phyloP scores from a whole-genome alignment of 2,113 vertebrate species.

The Connochaetes taurinus region DNA sequence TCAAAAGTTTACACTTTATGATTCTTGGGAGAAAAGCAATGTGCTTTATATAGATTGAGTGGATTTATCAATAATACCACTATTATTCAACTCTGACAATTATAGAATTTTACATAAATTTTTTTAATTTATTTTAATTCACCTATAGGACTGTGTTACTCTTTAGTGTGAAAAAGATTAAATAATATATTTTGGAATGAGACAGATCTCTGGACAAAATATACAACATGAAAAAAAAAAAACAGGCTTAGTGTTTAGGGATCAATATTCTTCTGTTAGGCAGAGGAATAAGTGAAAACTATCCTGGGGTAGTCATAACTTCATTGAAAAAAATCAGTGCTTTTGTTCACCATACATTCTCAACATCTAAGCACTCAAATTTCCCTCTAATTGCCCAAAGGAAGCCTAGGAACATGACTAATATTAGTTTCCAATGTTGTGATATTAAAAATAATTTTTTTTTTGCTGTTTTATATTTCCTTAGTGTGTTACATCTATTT shows the following conservation, averaged over 20 bases:
- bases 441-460: neutral
- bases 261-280: conserved; percentile 13
- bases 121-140: conserved; percentile 26
- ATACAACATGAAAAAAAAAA: neutral
- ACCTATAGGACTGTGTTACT: neutral
- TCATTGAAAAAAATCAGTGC: neutral
- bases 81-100: neutral
- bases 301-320: neutral
- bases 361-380: neutral
- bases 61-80: neutral
- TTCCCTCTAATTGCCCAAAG: neutral
- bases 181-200: conserved; percentile 3
- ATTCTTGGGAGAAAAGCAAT: neutral
- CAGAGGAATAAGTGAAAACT: neutral
- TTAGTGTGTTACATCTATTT: neutral
- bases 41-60: neutral
- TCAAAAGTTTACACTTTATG: neutral
- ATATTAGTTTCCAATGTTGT: neutral
- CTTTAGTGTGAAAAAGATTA: neutral
- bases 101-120: conserved; percentile 36
- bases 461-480: neutral
- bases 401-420: neutral
- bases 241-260: neutral
- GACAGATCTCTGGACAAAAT: neutral
- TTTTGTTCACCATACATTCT: neutral